Base-by-base conservation (phyloP, 2,797 vertebrate species). In the Austrolebias charrua region DNA sequence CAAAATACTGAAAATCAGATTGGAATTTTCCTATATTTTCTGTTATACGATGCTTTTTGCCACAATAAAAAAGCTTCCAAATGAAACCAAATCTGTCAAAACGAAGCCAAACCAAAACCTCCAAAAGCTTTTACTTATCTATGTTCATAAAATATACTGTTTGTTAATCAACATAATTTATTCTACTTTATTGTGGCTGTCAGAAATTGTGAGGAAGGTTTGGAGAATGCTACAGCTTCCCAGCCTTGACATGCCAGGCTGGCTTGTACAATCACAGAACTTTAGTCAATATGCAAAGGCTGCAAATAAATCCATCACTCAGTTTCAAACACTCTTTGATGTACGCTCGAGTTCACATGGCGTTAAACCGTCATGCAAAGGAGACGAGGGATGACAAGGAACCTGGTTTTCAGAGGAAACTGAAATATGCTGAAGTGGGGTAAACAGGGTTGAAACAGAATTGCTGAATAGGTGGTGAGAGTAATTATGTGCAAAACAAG, bases 291-390 rank as follows among this genome's bases (percentile, higher is more conserved):
- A 71, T 80, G 80, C 66, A 45, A 76, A 24, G 67, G 73, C 66
- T 75, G 76, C 66, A 70, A 70, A 76, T 64, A 59, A 69, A 86
- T 55, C 77, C 75, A 75, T 82, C 76, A 82, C 63, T 64, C 76
- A 55, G 67, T 67, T 83, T 84, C 83, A 71, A 84, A 88, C 63
- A 49, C 54, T 69, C 82, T 86, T 85, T 89, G 86, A 87, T 87
- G 76, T 74, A n/a, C 5, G 44, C 62, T 76, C 60, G 58, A 82
- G 78, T 85, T 87, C 79, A 89, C 81, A 68, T 74, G 69, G 66
- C 61, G 61, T 75, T 80, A 80, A 82, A 83, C 69, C 52, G 28
- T 69, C 70, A 50, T 9, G 54, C 59, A 35, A 59, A 47, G 55
- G 20, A 68, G 60, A 52, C 1, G 31, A 55, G 58, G 43, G 47